Evolutionary conservation across 2,797 vertebrate species (phyloP), one percentile per base, ranked within the genome.

Genomic region (Sebastes dallii): DNA sequence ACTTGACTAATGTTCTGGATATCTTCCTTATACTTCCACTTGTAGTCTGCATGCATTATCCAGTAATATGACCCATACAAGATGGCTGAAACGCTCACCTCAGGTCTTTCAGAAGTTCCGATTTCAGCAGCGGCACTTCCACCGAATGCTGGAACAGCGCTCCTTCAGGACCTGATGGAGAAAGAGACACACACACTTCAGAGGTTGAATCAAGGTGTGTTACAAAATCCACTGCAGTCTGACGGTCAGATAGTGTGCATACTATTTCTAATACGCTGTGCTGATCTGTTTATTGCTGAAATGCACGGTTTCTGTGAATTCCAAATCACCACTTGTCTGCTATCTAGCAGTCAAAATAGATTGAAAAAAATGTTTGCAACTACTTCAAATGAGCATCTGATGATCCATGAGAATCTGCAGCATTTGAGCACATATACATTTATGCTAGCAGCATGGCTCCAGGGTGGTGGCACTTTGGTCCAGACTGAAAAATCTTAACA

Each of bases 91-190:
- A 36, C 34, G 20, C 94, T 96, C 95, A 99, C 98, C 96, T 96
- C 56, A 99, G 94, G 36, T 98, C 97, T 94, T 97, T 97, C 76
- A 96, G 94, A 58, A 95, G 94, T 81, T 98, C 96, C 1, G 97
- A 97, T 88, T 88, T 96, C 70, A 99, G 89, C 62, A 96, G 88
- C 0, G 98, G 98, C 2, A 96, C 97, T 92, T 98, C 97, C 81
- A 98, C 97, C 11, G 98, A 99, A 80, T 99, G 97, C 90, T 99
- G 97, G 93, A 98, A 99, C 83, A 98, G 87, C 0, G 95, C 96
- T 68, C 96, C 96, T 77, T 96, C 95, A 67, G 92, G 89, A 46
- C 95, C 96, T 96, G 86, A 72, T 6, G 24, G 22, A 78, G 66
- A 83, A 60, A 79, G 8, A 78, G 46, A 50, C 12, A 66, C 2